A percentile compares a stretch with the other conserved stretches of the same genome.
Evolutionary conservation across 2,797 vertebrate genomes (phyloP).

Genomic region (Spheniscus humboldti): DNA sequence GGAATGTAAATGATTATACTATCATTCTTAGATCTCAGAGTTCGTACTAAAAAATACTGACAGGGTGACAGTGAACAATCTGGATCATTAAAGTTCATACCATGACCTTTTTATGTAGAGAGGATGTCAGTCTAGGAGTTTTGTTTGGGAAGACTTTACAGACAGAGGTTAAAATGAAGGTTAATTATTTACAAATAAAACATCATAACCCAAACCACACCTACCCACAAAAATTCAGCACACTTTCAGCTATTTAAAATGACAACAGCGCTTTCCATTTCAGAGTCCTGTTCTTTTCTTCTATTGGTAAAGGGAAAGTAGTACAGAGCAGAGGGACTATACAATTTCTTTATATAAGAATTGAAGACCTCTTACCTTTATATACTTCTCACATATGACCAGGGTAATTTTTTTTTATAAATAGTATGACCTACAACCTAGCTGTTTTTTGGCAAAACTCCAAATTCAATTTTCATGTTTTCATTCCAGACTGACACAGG

Average conservation of each 20-base stretch:
- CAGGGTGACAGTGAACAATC: neutral
- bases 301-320: neutral
- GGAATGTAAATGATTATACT: neutral
- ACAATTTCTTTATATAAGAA: neutral
- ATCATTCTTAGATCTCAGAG: neutral
- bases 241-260: neutral
- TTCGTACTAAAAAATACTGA: neutral
- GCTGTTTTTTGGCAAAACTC: neutral
- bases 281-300: neutral
- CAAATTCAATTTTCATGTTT: neutral
- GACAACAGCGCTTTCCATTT: neutral
- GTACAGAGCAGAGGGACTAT: neutral
- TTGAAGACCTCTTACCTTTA: neutral
- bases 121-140: neutral
- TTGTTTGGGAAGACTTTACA: neutral
- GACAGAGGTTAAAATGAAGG: neutral
- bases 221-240: neutral
- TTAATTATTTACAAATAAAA: neutral
- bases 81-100: neutral
- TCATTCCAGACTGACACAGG: neutral
- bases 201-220: neutral
- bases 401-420: neutral
- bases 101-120: neutral
- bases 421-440: neutral
- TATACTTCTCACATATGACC: neutral